Evolutionary conservation across 1,140 invertebrate species (phyloP).

Genomic region (Adoxophyes honmai): DNA sequence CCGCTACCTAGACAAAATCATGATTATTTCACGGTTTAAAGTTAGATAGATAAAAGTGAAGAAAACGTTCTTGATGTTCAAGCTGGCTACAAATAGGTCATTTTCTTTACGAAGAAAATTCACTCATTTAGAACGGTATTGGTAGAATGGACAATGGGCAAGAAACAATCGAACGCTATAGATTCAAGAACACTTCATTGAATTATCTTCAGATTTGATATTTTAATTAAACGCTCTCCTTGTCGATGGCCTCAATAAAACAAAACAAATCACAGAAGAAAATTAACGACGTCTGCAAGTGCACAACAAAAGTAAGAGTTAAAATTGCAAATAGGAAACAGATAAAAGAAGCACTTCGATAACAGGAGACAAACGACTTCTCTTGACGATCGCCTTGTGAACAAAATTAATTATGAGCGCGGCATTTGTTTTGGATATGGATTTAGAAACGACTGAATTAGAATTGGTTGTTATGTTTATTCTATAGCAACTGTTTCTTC

Average conservation of each 20-base stretch:
- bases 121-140: too few relatives aligned
- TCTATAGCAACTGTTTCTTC: too few relatives aligned
- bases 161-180: too few relatives aligned
- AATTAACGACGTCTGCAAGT: slow-evolving; percentile 7
- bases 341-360: slow-evolving; percentile 18
- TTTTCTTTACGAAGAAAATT: too few relatives aligned
- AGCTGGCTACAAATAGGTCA: too few relatives aligned
- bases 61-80: too few relatives aligned
- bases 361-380: slow-evolving; percentile 26
- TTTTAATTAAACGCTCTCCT: slow-evolving; percentile 3
- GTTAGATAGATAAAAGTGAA: too few relatives aligned
- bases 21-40: too few relatives aligned
- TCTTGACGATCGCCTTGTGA: slow-evolving; percentile 14
- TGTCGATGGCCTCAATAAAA: slow-evolving; percentile 5
- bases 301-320: slow-evolving; percentile 4
- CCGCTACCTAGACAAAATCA: too few relatives aligned
- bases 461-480: too few relatives aligned
- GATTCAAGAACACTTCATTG: too few relatives aligned
- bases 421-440: slow-evolving; percentile 11
- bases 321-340: slow-evolving; percentile 13
- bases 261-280: slow-evolving; percentile 9
- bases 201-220: slow-evolving; percentile 1
- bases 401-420: slow-evolving; percentile 12
- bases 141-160: too few relatives aligned
- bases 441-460: slow-evolving; percentile 8